phyloP scores from a whole-genome alignment of 2,888 invertebrate genomes.

The Mythimna ferrago region DNA sequence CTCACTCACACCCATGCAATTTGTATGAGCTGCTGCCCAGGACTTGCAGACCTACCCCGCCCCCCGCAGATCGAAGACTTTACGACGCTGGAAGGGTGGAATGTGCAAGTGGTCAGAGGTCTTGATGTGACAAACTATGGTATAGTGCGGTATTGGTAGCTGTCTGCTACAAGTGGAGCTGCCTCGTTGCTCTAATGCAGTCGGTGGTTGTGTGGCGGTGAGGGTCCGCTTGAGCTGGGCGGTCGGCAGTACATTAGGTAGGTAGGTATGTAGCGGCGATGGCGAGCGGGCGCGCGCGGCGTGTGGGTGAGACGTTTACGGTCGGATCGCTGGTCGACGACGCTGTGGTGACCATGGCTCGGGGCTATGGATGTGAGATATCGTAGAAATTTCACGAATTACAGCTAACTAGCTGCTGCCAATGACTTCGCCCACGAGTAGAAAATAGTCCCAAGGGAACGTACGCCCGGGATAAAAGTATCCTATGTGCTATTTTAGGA shows the following conservation, averaged over 20 bases:
- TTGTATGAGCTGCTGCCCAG: constrained; percentile 81
- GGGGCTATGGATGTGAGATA: constrained; percentile 13
- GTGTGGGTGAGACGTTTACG: constrained; percentile 91
- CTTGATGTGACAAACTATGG: constrained; percentile 87
- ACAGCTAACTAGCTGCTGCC: too few species aligned
- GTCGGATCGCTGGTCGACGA: constrained; percentile 89
- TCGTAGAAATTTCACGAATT: neutral
- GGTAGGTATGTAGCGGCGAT: constrained; percentile 86
- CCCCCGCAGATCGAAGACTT: constrained; percentile 70
- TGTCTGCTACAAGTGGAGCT: constrained; percentile 73
- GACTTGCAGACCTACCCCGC: constrained; percentile 68
- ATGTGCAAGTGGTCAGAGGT: constrained; percentile 84
- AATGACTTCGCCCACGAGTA: too few species aligned
- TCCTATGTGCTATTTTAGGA: too few species aligned
- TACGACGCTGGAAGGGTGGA: constrained; percentile 77
- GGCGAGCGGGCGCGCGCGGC: constrained; percentile 87
- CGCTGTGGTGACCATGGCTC: constrained; percentile 74
- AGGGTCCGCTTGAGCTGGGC: constrained; percentile 72
- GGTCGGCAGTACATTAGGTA: constrained; percentile 80
- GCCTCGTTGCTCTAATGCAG: constrained; percentile 63
- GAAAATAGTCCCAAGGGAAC: too few species aligned
- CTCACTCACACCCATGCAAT: constrained; percentile 88
- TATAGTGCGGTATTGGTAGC: constrained; percentile 86
- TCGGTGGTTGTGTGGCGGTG: constrained; percentile 48
- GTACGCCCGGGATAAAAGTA: too few species aligned